Percentiles rank a stretch among this genome's conserved stretches.
Evolutionary conservation across 2,797 vertebrate species (phyloP).

Genomic region (Poecilia wingei): DNA sequence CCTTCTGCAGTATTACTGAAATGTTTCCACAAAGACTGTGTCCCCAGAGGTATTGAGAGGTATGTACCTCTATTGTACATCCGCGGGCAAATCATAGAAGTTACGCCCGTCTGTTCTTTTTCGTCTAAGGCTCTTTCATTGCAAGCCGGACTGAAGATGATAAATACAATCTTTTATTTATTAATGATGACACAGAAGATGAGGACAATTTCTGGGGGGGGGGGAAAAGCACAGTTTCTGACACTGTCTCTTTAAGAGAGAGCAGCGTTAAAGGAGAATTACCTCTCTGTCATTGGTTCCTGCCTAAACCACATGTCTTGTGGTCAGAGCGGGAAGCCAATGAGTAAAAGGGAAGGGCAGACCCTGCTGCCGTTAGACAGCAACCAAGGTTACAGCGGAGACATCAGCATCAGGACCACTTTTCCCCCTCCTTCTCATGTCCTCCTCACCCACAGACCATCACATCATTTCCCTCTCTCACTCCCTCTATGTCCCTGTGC

Average conservation of each 20-base stretch:
- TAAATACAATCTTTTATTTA: conserved; percentile 19
- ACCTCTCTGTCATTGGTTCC: conserved; percentile 76
- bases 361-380: conserved; percentile 84
- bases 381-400: conserved; percentile 87
- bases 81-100: background rate
- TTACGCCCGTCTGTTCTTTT: conserved; percentile 9
- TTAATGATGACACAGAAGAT: conserved; percentile 27
- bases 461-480: conserved; percentile 27
- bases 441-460: conserved; percentile 60
- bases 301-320: conserved; percentile 76
- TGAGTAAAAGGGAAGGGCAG: conserved; percentile 79
- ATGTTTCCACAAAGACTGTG: conserved; percentile 38
- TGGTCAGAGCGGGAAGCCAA: conserved; percentile 80
- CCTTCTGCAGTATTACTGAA: conserved; percentile 41
- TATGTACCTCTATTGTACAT: conserved; percentile 2
- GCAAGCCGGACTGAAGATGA: conserved; percentile 6
- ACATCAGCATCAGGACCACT: conserved; percentile 82
- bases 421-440: conserved; percentile 51
- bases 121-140: conserved; percentile 18
- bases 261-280: conserved; percentile 67
- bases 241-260: conserved; percentile 78
- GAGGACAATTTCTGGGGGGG: conserved; percentile 19
- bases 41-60: conserved; percentile 37
- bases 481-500: conserved; percentile 29
- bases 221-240: conserved; percentile 13